A percentile compares a stretch with the other conserved stretches of the same genome.
phyloP scores from a whole-genome alignment of 2,888 invertebrate genomes.

The Tipula confusa region DNA sequence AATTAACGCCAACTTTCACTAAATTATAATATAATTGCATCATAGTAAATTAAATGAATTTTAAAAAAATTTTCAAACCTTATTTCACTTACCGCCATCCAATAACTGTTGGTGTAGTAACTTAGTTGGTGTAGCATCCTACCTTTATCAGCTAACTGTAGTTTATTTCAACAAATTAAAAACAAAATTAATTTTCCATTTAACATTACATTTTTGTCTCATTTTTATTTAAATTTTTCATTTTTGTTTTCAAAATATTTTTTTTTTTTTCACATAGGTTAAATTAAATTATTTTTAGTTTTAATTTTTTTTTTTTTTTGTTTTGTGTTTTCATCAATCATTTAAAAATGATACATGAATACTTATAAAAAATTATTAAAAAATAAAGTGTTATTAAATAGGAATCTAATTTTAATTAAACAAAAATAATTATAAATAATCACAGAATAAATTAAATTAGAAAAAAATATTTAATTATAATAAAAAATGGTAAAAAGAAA shows the following conservation, averaged over 20 bases:
- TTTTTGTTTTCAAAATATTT: background rate
- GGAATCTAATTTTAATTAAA: background rate
- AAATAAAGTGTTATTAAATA: background rate
- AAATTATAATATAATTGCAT: too few relatives aligned
- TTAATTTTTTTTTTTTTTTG: background rate
- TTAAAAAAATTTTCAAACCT: too few relatives aligned
- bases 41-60: too few relatives aligned
- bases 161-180: too few relatives aligned
- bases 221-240: background rate
- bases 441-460: constrained; percentile 15
- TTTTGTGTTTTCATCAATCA: too few relatives aligned
- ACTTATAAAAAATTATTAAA: background rate
- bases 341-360: constrained; percentile 3
- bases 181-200: background rate
- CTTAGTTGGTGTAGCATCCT: too few relatives aligned
- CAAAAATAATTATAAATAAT: background rate
- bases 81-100: too few relatives aligned
- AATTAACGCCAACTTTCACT: too few relatives aligned
- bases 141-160: too few relatives aligned
- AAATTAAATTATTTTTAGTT: background rate
- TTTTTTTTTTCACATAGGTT: too few relatives aligned
- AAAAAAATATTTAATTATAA: background rate
- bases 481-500: constrained; percentile 27
- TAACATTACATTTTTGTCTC: constrained; percentile 30
- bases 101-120: too few relatives aligned